Conservation (phyloP, 2,113 vertebrate species). For the Eubucco bourcierii region DNA sequence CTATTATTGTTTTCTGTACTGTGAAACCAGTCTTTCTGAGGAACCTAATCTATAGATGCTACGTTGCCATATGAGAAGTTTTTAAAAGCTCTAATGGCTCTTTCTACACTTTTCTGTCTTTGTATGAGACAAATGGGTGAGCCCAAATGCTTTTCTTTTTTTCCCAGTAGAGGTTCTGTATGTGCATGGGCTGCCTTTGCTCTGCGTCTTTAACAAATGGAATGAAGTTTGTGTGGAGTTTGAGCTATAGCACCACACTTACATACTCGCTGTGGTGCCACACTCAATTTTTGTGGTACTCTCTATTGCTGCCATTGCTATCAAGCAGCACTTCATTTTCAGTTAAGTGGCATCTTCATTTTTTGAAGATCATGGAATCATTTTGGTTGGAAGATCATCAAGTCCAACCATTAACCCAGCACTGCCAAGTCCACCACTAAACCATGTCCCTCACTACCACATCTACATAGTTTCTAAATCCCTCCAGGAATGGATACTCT, state of each 20-base stretch:
- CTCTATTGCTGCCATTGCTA: not conserved
- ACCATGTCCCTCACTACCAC: too few species aligned
- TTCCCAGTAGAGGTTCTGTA: not conserved
- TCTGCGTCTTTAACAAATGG: accelerated
- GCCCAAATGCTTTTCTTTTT: not conserved
- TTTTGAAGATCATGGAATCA: not conserved
- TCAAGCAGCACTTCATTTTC: accelerated
- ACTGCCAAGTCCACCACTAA: too few species aligned
- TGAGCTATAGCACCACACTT: accelerated
- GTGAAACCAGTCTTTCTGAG: not conserved
- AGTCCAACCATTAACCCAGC: too few species aligned
- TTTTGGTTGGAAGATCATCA: too few species aligned
- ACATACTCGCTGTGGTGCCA: not conserved
- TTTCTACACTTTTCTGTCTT: not conserved
- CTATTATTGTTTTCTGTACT: not conserved
- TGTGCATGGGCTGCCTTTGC: not conserved
- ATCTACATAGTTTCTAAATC: too few species aligned
- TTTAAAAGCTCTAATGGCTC: not conserved
- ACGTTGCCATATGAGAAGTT: not conserved
- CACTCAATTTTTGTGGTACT: not conserved
- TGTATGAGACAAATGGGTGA: not conserved
- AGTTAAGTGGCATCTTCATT: not conserved
- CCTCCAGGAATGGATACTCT: too few species aligned
- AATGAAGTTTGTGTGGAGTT: accelerated
- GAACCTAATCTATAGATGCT: not conserved